A percentile compares a stretch with the other conserved stretches of the same genome.
phyloP scores from a whole-genome alignment of 2,888 invertebrate species.

The Parelbella ahira region DNA sequence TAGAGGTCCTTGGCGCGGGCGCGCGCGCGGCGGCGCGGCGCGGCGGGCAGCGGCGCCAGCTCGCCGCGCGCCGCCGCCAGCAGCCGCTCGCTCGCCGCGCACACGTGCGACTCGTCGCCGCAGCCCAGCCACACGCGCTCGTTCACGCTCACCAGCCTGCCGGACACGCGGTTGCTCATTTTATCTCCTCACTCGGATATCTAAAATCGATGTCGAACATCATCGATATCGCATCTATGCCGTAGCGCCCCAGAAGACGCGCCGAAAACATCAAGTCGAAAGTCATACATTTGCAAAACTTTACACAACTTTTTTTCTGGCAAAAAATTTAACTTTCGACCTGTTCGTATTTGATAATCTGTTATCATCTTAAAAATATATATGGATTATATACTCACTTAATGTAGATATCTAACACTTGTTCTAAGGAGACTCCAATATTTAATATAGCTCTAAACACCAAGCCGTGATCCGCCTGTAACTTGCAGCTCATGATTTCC shows the following conservation, averaged over 20 bases:
- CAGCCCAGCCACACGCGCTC: slow-evolving; percentile 92
- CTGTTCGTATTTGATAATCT: too few relatives aligned
- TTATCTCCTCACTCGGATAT: too few relatives aligned
- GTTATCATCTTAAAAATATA: too few relatives aligned
- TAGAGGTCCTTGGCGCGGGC: slow-evolving; percentile 69
- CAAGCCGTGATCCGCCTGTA: slow-evolving; percentile 85
- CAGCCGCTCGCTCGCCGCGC: slow-evolving; percentile 87
- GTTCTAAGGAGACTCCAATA: slow-evolving; percentile 88
- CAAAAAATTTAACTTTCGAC: too few relatives aligned
- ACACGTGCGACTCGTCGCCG: slow-evolving; percentile 92
- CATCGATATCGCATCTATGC: too few relatives aligned
- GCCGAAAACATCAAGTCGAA: too few relatives aligned
- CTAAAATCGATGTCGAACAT: too few relatives aligned
- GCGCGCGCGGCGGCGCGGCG: slow-evolving; percentile 61
- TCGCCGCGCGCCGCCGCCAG: slow-evolving; percentile 83
- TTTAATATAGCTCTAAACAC: slow-evolving; percentile 88
- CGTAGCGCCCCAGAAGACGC: too few relatives aligned
- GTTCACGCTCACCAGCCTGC: slow-evolving; percentile 87
- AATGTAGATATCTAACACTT: slow-evolving; percentile 91
- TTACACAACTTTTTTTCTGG: too few relatives aligned
- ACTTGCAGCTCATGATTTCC: slow-evolving; percentile 87
- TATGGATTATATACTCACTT: slow-evolving; percentile 74
- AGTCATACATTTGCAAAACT: too few relatives aligned
- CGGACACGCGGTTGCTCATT: too few relatives aligned
- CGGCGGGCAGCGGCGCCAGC: slow-evolving; percentile 77